Conservation (phyloP, 1,140 invertebrate genomes). For the Aphis gossypii region DNA sequence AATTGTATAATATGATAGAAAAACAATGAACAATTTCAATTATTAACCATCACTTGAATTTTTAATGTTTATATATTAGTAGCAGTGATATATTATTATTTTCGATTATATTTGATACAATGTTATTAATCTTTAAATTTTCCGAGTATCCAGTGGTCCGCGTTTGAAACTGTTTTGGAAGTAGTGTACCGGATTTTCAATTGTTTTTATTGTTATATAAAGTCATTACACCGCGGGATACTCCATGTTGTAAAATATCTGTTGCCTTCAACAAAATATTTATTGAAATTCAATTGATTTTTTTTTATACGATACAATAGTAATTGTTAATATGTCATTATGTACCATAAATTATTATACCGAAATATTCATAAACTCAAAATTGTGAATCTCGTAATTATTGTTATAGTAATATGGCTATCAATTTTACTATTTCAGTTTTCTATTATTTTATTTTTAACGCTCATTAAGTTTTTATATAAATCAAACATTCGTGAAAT, state of each 20-base stretch:
- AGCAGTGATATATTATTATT: neutral
- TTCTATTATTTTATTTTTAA: neutral
- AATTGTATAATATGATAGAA: neutral
- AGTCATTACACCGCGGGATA: neutral
- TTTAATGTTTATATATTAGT: neutral
- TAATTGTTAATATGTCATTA: neutral
- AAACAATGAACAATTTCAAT: neutral
- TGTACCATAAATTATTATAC: neutral
- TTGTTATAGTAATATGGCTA: neutral
- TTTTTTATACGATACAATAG: neutral
- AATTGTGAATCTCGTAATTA: neutral
- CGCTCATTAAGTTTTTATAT: neutral
- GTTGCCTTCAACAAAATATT: neutral
- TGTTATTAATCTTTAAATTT: neutral
- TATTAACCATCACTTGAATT: neutral
- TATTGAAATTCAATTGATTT: neutral
- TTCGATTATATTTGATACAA: neutral
- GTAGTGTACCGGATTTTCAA: neutral
- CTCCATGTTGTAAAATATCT: neutral
- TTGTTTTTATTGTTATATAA: slow-evolving; percentile 18
- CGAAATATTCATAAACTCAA: neutral
- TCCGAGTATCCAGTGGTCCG: neutral
- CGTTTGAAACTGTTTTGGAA: neutral
- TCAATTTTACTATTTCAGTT: neutral
- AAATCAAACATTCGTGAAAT: neutral